Evolutionary conservation across 2,888 invertebrate genomes (phyloP), one percentile per base, ranked within the genome.

Genomic region (Ochropacha duplaris): DNA sequence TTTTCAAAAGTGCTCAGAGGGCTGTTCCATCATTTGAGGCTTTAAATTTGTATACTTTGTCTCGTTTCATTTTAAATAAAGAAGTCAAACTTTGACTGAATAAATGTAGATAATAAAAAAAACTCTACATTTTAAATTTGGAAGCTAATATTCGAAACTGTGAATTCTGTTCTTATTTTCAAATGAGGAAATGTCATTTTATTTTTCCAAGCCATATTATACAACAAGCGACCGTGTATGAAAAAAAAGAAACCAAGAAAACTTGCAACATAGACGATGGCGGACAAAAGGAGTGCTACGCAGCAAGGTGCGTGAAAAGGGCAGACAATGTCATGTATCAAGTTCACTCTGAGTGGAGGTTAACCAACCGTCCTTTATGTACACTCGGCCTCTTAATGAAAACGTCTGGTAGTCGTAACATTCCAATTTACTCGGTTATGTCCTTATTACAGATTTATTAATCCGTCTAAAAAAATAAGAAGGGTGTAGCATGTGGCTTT

Each of bases 271-370:
- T 71, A 62, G 61, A 55, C 56, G 58, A 57, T 51, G 54, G 64
- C 64, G 66, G 63, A 74, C 78, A 76, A 78, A 78, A 76, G 78
- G 59, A 68, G 65, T 68, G 66, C 74, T 19, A 44, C 44, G n/a
- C 44, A 65, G 66, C 78, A 71, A 83, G 81, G 83, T 87, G 89
- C 88, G 90, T 89, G 87, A 85, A 87, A 80, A 87, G 87, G 85
- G 84, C 85, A 83, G 79, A 91, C 90, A 92, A 92, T 92, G 92
- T 92, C 92, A 92, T 88, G 92, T 91, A 92, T 92, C 92, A 92
- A 92, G 92, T 92, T 92, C 90, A 91, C 77, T 66, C 63, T 71
- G 54, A 60, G 57, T 71, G 66, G 76, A 77, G 81, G 84, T 82
- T 80, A 83, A 73, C 85, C 81, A 81, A 83, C 79, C 84, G 81